Base-by-base conservation (phyloP, 2,888 invertebrate species). In the Ormyrus labotus region DNA sequence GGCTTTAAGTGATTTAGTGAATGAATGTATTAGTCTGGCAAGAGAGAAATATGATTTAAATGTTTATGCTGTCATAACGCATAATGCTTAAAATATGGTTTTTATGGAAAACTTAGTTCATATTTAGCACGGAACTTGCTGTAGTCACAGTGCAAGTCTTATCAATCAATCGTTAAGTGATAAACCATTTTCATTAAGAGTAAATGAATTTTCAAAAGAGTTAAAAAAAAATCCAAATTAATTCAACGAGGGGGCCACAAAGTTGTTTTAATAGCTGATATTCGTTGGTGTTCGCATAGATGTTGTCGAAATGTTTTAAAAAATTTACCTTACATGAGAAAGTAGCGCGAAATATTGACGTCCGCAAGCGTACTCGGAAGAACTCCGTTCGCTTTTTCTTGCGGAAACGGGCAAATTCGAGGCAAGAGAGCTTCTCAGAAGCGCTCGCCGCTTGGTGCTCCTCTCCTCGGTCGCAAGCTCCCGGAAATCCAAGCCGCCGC, bases 11-110 rank as follows among this genome's bases (percentile, higher is more conserved):
- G 45, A 76, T 51, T 10, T 76, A n/a, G 58, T 76, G 0, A 69
- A 53, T 61, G 50, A 48, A 10, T 61, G 68, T 8, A n/a, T 61
- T 51, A 53, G 6, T 51, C 19, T 61, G 4, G 51, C 65, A 11
- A 19, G 7, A 6, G 13, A 60, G 6, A 47, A 57, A n/a, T 70
- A 58, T 48, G 58, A 70, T 48, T 9, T 80, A 6, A 76, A 81
- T 9, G 74, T 84, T 65, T 84, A 84, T 82, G 84, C 84, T 51
- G 80, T 85, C 51, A 78, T 85, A 57, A 82, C 84, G 5, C 84
- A 84, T 68, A 85, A 84, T 82, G 85, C 85, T 1, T 77, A 80
- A 58, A 78, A 78, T 50, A 85, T 64, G 64, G 48, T n/a, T 6
- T 48, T 9, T 50, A 65, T 80, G 77, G 48, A 82, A 83, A 65